Base-by-base conservation (phyloP, 2,113 vertebrate genomes). In the Paracanthobrama guichenoti region DNA sequence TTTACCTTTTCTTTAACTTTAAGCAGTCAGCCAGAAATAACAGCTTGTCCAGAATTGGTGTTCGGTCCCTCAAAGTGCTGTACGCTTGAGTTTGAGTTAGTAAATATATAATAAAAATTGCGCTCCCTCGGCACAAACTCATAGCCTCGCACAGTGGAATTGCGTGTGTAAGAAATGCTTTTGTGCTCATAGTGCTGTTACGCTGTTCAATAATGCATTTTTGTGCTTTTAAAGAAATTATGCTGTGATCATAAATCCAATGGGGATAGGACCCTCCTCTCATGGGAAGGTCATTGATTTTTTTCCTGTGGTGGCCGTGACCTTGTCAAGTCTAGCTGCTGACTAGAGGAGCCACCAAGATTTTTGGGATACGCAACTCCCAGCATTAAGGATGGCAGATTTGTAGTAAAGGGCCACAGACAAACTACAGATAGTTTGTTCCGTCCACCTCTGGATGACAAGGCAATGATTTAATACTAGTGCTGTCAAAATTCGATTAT, bases 191-290 rank as follows among this genome's bases (percentile, higher is more conserved):
- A 79, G 24, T 82, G 89, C 80, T 86, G 46, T 84, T 85, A 53
- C 8, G 55, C 72, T 86, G 59, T 90, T 93, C 90, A 92, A 90
- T 92, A 91, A 91, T 90, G 87, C 84, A 89, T 88, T 86, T 90
- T 89, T 86, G 86, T 88, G 89, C 85, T 89, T 90, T 90, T 86
- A 91, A 88, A 89, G 69, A 90, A 90, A 89, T 89, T 31, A 90
- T 67, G 28, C 81, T 66, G 78, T 84, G 42, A 86, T 88, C 84
- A 80, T 80, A 80, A 84, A 76, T 86, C 82, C 59, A 66, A 83
- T 64, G 26, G 50, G 82, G 42, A 74, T 81, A 86, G 16, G 57
- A 75, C 53, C 80, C 76, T 75, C 39, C 48, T 76, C 48, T 87
- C 42, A 62, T 35, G 8, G 64, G 55, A 86, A 84, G 77, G 62